Evolutionary conservation across 2,797 vertebrate genomes (phyloP), one percentile per base, ranked within the genome.

Genomic region (Ciconia nigra): DNA sequence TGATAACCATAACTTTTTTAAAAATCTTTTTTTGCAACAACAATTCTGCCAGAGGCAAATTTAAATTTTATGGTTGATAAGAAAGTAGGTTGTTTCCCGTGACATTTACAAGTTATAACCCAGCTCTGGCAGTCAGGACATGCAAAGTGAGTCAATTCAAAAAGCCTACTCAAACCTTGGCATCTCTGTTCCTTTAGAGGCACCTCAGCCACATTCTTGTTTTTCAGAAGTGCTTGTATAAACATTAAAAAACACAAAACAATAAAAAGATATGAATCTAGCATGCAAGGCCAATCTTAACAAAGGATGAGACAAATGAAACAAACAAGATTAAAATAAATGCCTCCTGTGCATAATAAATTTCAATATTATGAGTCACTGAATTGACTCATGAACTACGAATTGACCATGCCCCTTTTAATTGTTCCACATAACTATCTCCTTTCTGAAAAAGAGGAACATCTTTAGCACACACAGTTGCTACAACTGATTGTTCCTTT

Each of bases 251-350:
- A 65, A 7, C n/a, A 78, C 28, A 72, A 66, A 81, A 59, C 49
- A 93, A 86, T 90, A 78, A 93, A 89, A 81, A 91, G 47, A 87
- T 88, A 95, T 85, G 65, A 92, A 94, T 83, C 51, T 89, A 95
- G 33, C 15, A 76, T 44, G 24, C 51, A 80, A 94, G 35, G 86
- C 92, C 88, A 94, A 96, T 59, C 17, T 28, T 52, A 95, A 83
- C 76, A 93, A 86, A 79, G 69, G 79, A 89, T 55, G 55, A 91
- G 61, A 83, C 72, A 61, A 93, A 79, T 55, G 9, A 63, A 72
- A 58, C 51, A 72, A 67, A 83, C 13, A 80, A 65, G 52, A 83
- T 92, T 83, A 83, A 92, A 97, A 93, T 69, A 88, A 93, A 93
- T 91, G 54, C 31, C 72, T 89, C 82, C 72, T 41, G 16, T 72